phyloP scores from a whole-genome alignment of 2,113 vertebrate genomes.

The Nyctibius bracteatus region DNA sequence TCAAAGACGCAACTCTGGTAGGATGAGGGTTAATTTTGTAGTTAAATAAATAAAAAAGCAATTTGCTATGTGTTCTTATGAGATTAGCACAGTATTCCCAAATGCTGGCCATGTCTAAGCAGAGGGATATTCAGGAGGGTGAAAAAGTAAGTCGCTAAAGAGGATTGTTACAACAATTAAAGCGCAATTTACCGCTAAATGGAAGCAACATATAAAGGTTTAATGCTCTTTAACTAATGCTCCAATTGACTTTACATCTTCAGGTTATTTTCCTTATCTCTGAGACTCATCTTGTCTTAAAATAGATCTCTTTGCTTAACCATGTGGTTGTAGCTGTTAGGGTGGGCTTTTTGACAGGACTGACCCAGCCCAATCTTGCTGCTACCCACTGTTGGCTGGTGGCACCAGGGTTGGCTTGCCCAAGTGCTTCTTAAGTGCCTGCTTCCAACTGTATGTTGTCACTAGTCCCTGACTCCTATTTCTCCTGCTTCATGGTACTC shows the following conservation, averaged over 20 bases:
- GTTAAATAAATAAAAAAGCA: not conserved
- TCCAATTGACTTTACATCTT: not conserved
- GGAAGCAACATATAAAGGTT: not conserved
- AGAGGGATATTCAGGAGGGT: not conserved
- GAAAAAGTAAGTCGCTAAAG: not conserved
- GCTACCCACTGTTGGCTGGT: not conserved
- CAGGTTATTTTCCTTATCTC: not conserved
- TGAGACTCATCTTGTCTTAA: not conserved
- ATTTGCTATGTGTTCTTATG: not conserved
- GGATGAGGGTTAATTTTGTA: not conserved
- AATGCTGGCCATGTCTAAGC: not conserved
- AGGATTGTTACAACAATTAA: not conserved
- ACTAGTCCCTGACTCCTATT: not conserved
- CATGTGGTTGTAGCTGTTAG: fast-evolving
- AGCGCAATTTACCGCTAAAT: not conserved
- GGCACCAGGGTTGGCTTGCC: not conserved
- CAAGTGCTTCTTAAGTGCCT: not conserved
- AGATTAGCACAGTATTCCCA: not conserved
- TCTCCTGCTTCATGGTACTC: not conserved
- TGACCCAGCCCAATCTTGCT: not conserved
- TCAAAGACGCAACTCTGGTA: not conserved
- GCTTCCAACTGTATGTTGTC: not conserved
- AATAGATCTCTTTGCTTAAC: not conserved
- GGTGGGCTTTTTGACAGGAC: not conserved
- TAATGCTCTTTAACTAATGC: not conserved